phyloP scores from a whole-genome alignment of 1,140 invertebrate species.

The Phthorimaea operculella region DNA sequence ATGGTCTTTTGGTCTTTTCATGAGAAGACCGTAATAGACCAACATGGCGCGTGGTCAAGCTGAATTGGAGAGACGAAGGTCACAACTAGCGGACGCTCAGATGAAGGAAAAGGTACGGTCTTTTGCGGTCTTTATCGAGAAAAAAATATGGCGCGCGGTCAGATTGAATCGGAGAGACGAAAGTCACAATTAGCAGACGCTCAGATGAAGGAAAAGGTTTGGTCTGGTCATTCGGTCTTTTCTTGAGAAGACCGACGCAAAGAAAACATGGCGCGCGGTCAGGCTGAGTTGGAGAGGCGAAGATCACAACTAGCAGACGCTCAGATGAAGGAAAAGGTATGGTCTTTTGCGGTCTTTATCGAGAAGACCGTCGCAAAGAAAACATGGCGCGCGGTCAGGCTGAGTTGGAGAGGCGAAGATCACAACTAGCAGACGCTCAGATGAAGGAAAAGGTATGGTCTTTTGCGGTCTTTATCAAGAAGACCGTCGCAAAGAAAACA shows the following conservation, averaged over 20 bases:
- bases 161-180: slow-evolving; percentile 94
- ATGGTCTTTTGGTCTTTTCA: slow-evolving; percentile 64
- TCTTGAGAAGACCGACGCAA: slow-evolving; percentile 95
- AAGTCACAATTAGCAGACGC: slow-evolving; percentile 87
- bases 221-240: not conserved
- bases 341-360: too few relatives aligned
- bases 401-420: slow-evolving; percentile 91
- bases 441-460: slow-evolving; percentile 75
- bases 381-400: slow-evolving; percentile 99
- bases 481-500: slow-evolving; percentile 97
- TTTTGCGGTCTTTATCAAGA: slow-evolving; percentile 63
- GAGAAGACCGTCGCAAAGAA: slow-evolving; percentile 97
- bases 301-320: too few relatives aligned
- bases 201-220: slow-evolving; percentile 79
- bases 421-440: slow-evolving; percentile 87
- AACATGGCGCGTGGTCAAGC: slow-evolving; percentile 99
- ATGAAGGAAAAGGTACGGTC: slow-evolving; percentile 75
- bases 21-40: slow-evolving; percentile 97
- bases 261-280: slow-evolving; percentile 92
- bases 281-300: too few relatives aligned
- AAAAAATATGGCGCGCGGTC: slow-evolving; percentile 98
- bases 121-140: slow-evolving; percentile 52
- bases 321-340: not conserved
- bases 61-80: slow-evolving; percentile 91
- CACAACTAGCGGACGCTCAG: slow-evolving; percentile 87